Evolutionary conservation across 2,797 vertebrate genomes (phyloP), one percentile per base, ranked within the genome.

Genomic region (Myotis myotis): DNA sequence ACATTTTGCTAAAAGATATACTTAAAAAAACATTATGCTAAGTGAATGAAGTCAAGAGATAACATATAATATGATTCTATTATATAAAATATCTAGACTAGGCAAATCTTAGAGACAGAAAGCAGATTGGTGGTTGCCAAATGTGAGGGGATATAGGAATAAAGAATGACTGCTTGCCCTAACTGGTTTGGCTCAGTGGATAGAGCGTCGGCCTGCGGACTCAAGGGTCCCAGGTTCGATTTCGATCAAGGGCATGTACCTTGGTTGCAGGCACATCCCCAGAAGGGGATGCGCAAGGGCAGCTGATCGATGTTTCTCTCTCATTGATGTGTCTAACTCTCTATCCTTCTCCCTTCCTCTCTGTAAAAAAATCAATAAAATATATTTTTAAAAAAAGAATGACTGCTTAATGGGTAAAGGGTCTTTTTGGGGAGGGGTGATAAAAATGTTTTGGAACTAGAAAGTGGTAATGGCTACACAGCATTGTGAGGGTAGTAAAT

Each of bases 101-200:
- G 75, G 6, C 49, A 95, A 86, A 86, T 84, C 49, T 74, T 57
- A 72, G 83, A 85, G 86, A 76, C 47, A 82, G 51, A 70, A 88
- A 82, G 70, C 30, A 86, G 36, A 88, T 76, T 38, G 44, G 57
- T 80, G 36, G 23, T 76, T 87, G 13, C 30, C 38, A 89, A 36
- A 66, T 41, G 60, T 28, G 20, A 11, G 5, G 60, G 10, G 28
- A 68, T 6, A 3, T 47, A 36, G 44, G 33, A 53, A 76, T 85
- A 20, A 81, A 83, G 28, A 87, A 62, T 89, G 60, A 82, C 81
- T 83, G 28, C 62, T 64, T 71, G 38, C 38, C 38, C 38, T 38
- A 38, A 38, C 5, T 5, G 38, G 38, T 38, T 38, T 38, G 5
- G 38, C 38, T 38, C 38, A 38, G 38, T 38, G 38, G 38, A 38